phyloP scores from a whole-genome alignment of 2,888 invertebrate species.

The Caenorhabditis panamensis region DNA sequence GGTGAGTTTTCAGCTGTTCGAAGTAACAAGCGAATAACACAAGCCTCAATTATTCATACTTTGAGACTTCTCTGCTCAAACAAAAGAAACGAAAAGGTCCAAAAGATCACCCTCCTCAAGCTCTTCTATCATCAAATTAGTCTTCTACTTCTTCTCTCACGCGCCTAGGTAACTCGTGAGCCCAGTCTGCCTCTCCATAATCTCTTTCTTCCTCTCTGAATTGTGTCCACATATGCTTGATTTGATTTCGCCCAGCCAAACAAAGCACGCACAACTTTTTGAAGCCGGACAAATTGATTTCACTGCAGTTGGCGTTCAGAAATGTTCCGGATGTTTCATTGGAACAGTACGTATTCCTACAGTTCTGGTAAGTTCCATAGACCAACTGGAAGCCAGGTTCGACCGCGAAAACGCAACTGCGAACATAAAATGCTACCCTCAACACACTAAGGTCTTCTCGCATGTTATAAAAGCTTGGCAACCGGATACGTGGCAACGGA shows the following conservation, averaged over 20 bases:
- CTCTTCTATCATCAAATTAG: not conserved
- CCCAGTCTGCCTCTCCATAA: not conserved
- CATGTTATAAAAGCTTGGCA: not conserved
- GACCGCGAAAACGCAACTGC: no score
- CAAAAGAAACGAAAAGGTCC: no score
- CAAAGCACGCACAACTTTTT: constrained; percentile 11
- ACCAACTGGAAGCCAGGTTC: no score
- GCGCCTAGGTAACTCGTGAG: constrained; percentile 39
- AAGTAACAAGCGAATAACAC: not conserved
- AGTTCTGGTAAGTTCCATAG: not conserved
- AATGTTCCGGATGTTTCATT: constrained; percentile 39
- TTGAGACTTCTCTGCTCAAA: not conserved
- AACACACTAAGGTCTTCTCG: not conserved
- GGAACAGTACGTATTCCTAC: constrained; percentile 15
- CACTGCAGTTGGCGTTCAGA: not conserved
- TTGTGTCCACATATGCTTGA: constrained; percentile 18
- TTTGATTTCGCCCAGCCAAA: constrained; percentile 26
- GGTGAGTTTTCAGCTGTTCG: constrained; percentile 34
- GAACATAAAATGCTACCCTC: not conserved
- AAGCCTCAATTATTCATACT: not conserved
- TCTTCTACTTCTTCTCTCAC: not conserved
- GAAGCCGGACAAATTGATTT: constrained; percentile 5
- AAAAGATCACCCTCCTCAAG: not conserved
- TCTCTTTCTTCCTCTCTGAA: not conserved
- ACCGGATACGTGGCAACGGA: constrained; percentile 29